These are phyloP conservation scores for Selene dorsalis DNA, from an alignment of 2,797 vertebrate species.

Conservation along the genomic window DNA sequence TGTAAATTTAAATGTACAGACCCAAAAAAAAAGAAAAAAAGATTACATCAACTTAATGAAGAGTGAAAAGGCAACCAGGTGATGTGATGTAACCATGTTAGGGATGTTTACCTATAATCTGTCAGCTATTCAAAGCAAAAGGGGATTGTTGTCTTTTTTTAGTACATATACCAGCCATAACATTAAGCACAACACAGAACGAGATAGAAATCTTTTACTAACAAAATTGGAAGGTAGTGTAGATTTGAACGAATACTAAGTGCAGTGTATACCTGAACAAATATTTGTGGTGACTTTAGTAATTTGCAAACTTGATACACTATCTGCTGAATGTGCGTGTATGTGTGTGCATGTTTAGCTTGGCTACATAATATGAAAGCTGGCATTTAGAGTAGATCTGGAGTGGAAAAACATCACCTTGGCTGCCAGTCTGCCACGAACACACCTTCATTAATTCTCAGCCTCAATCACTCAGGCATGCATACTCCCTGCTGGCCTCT, in stretches of 20 bases:
- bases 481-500: conserved; percentile 53
- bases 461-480: conserved; percentile 62
- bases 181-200: background rate
- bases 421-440: conserved; percentile 66
- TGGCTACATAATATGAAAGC: conserved; percentile 66
- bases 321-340: conserved; percentile 59
- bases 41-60: background rate
- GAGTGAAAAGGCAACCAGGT: background rate
- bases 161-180: background rate
- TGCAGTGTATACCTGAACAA: conserved; percentile 63
- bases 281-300: conserved; percentile 69
- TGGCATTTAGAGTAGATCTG: conserved; percentile 65
- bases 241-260: conserved; percentile 53
- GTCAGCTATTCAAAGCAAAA: background rate
- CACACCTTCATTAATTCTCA: conserved; percentile 71
- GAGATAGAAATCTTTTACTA: conserved; percentile 13
- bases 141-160: background rate
- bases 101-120: background rate
- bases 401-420: conserved; percentile 70
- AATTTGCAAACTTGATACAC: conserved; percentile 76
- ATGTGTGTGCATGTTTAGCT: conserved; percentile 62
- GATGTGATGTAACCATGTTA: background rate
- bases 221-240: conserved; percentile 1
- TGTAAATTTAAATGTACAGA: background rate
- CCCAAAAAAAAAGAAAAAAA: background rate